Percentiles rank a stretch among this genome's conserved stretches.
phyloP scores from a whole-genome alignment of 2,888 invertebrate species.

The Anthoptus insignis region DNA sequence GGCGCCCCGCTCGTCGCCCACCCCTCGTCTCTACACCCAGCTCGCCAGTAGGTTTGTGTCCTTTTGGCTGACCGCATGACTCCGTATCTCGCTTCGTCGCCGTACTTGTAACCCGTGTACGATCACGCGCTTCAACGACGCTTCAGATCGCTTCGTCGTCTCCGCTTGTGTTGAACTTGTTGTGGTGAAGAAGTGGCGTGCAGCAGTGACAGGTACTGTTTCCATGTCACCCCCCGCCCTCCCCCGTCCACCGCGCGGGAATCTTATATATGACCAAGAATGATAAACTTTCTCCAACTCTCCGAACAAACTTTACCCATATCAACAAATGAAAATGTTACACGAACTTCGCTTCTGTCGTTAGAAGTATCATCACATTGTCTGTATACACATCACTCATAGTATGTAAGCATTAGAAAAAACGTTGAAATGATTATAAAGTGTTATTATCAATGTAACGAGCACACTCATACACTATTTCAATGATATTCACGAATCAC shows the following conservation, averaged over 20 bases:
- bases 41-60: conserved; percentile 87
- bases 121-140: conserved; percentile 81
- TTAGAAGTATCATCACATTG: neutral
- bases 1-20: conserved; percentile 71
- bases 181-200: conserved; percentile 67
- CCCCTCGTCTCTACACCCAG: conserved; percentile 72
- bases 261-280: conserved; percentile 65
- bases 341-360: neutral
- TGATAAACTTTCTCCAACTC: conserved; percentile 54
- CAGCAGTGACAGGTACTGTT: conserved; percentile 78
- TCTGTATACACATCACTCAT: conserved; percentile 1
- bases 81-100: conserved; percentile 87
- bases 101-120: conserved; percentile 81
- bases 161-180: conserved; percentile 77
- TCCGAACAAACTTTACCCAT: conserved; percentile 10
- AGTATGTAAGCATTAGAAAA: neutral
- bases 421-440: too few species aligned
- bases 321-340: neutral
- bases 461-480: too few species aligned
- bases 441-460: too few species aligned
- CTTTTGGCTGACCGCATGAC: conserved; percentile 88
- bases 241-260: conserved; percentile 61
- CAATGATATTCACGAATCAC: conserved; percentile 54
- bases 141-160: conserved; percentile 71
- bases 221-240: conserved; percentile 59